Conservation (phyloP, 2,888 invertebrate species). For the Trisateles emortualis region DNA sequence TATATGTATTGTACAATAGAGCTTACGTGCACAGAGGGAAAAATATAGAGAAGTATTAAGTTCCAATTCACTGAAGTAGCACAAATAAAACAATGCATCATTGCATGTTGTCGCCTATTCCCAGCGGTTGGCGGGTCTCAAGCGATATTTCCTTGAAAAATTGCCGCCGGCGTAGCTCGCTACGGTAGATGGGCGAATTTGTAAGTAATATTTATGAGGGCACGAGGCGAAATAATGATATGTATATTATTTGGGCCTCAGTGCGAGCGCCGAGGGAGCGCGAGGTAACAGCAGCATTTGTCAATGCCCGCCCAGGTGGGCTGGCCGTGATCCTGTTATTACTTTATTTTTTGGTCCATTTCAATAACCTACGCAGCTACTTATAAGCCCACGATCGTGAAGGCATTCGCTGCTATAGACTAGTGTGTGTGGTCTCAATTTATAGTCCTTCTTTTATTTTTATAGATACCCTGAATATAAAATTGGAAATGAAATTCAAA, state of each 20-base stretch:
- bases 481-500: slow-evolving; percentile 1
- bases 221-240: slow-evolving; percentile 79
- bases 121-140: slow-evolving; percentile 49
- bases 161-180: slow-evolving; percentile 60
- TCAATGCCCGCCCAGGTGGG: slow-evolving; percentile 81
- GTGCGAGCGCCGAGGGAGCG: slow-evolving; percentile 63
- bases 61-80: slow-evolving; percentile 38
- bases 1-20: not conserved
- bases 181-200: slow-evolving; percentile 70
- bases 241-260: slow-evolving; percentile 80
- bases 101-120: slow-evolving; percentile 57
- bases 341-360: slow-evolving; percentile 76
- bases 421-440: slow-evolving; percentile 44
- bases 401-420: slow-evolving; percentile 41
- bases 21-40: slow-evolving; percentile 18
- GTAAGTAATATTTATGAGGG: slow-evolving; percentile 80
- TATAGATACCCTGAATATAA: slow-evolving; percentile 4
- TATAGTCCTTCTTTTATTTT: slow-evolving; percentile 14
- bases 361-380: slow-evolving; percentile 67
- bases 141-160: slow-evolving; percentile 74
- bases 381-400: slow-evolving; percentile 48
- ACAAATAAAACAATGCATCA: slow-evolving; percentile 57
- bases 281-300: slow-evolving; percentile 72
- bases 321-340: slow-evolving; percentile 71
- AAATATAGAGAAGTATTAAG: slow-evolving; percentile 34